Evolutionary conservation across 2,113 vertebrate genomes (phyloP), one percentile per base, ranked within the genome.

Genomic region (Tachuris rubrigastra): DNA sequence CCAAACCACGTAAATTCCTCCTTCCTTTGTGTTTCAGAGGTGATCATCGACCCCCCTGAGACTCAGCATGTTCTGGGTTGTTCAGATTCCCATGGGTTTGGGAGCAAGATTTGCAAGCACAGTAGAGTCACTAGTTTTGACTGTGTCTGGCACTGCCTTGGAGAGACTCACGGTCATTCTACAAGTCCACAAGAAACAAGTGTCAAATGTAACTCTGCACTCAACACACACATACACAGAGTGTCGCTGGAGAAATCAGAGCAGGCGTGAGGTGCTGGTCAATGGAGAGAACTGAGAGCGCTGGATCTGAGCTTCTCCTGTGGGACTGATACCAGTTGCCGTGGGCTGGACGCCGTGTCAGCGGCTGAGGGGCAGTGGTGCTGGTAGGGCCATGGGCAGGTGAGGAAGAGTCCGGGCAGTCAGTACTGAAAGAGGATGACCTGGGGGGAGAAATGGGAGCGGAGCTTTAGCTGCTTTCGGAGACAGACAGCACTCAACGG

Each of bases 391-490:
- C 98, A 97, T 84, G 97, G 98, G 98, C 98, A 98, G 98, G 71
- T 98, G 98, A 83, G 98, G 97, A 96, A 98, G 98, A 72, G 98
- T 96, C 94, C 97, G 97, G 47, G 98, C 98, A n/a, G 97, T 99
- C 98, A 99, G 97, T 98, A 99, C 97, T 95, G 99, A 98, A 98
- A 99, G 98, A 96, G 99, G 99, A 98, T 99, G 99, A 99, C 99
- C 99, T 99, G 96, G 49, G 39, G 86, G 93, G n/a, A 95, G 82
- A 81, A 96, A 76, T 0, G 18, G n/a, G 39, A 86, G 82, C 8
- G 3, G 46, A 50, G 58, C 3, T 11, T 98, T 69, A 98, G 94
- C 30, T 2, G 14, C 75, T 62, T 14, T 8, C 58, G 30, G 39
- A 37, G 63, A 21, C 74, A 47, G n/a, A 30, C 10, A 14, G 85